Evolutionary conservation across 2,888 invertebrate species (phyloP).

Genomic region (Tetropium fuscum): DNA sequence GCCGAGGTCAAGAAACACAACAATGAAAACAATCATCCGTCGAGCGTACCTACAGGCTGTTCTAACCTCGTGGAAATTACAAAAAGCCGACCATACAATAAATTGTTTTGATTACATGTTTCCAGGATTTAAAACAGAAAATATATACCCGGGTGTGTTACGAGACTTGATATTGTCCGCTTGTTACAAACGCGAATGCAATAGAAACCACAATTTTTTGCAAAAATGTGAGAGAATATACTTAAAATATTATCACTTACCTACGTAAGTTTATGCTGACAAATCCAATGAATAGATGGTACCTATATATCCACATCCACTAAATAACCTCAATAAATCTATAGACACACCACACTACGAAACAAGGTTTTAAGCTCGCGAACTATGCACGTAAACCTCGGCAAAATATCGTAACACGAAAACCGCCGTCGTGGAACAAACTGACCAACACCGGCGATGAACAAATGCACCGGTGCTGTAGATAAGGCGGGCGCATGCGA

Average conservation of each 20-base stretch:
- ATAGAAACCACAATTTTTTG: no score
- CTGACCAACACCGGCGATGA: conserved; percentile 12
- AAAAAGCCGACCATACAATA: background rate
- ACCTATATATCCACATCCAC: no score
- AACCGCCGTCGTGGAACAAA: conserved; percentile 6
- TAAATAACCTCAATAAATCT: no score
- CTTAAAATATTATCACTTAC: background rate
- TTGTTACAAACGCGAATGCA: no score
- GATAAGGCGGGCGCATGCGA: conserved; percentile 4
- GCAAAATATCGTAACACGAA: background rate
- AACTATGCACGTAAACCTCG: background rate
- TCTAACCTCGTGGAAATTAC: no score
- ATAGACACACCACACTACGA: conserved; percentile 7
- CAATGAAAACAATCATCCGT: background rate
- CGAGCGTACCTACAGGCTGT: no score
- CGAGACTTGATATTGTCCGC: no score
- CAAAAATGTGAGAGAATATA: no score
- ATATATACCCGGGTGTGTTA: no score
- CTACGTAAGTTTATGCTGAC: no score
- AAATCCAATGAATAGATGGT: no score
- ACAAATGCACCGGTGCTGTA: conserved; percentile 8
- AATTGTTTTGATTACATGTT: background rate
- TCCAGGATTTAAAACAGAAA: no score
- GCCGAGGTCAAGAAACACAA: conserved; percentile 9
- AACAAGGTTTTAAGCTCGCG: background rate